Evolutionary conservation across 53 echinoderm and acorn worm genomes (phyloP), one percentile per base, ranked within the genome.

Genomic region (Antedon mediterranea): DNA sequence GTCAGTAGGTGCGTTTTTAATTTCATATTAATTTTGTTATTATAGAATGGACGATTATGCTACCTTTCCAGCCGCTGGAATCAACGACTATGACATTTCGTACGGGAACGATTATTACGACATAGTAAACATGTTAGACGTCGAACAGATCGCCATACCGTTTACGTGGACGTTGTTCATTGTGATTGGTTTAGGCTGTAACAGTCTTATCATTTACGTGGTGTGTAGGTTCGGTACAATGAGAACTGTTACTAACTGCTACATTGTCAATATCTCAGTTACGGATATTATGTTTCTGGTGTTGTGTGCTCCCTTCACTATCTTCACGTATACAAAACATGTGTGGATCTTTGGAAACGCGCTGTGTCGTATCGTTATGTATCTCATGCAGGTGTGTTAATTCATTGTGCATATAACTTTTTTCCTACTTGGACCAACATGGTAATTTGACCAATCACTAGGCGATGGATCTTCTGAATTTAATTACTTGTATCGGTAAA

Each of bases 191-290:
- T 85, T 94, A 34, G 73, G 85, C 7, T 92, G 91, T 43, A 94
- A 94, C 74, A 80, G 71, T 74, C 79, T 94, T 29, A 92, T 94
- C 34, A 84, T 94, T 34, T 94, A 87, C 80, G 92, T 92, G 74
- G 84, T 94, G 83, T 71, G 87, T 28, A 85, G 84, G 31, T 89
- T 92, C 75, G 89, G 91, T 0, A 85, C 89, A 74, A 94, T 94
- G 95, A 85, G 92, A 81, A 94, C 95, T 4, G 91, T 89, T 29
- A 94, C 94, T 0, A 93, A 94, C 71, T 91, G 82, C 73, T 94
- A 94, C 87, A 94, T 94, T 81, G 89, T 94, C 28, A 94, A 89
- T 44, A 41, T 94, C 28, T 91, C 94, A 26, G 81, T 91, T 32
- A 89, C 95, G 0, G 95, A 94, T 32, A 88, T 94, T 29, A 85